Evolutionary conservation across 1,140 invertebrate species (phyloP), one percentile per base, ranked within the genome.

Genomic region (Uloborus diversus): DNA sequence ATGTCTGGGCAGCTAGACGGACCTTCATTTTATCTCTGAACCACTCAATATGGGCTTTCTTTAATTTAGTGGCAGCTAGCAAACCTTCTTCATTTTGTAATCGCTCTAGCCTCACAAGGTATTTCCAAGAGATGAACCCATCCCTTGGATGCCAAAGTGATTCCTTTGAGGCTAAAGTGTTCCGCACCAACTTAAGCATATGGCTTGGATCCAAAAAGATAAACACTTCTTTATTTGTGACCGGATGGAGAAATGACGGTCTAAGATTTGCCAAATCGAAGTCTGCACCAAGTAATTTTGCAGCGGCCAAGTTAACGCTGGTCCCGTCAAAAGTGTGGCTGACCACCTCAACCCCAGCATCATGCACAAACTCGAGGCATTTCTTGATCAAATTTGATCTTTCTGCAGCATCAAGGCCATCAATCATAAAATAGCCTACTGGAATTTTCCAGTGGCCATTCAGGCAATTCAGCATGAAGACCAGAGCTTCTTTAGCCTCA

Each of bases 351-450:
- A n/a, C n/a, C n/a, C n/a, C n/a, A n/a, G n/a, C n/a, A n/a, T n/a
- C n/a, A n/a, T n/a, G n/a, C n/a, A n/a, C n/a, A n/a, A n/a, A n/a
- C n/a, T n/a, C n/a, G n/a, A n/a, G n/a, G n/a, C n/a, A n/a, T n/a
- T n/a, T n/a, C n/a, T n/a, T n/a, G n/a, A n/a, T n/a, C n/a, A n/a
- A n/a, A n/a, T n/a, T n/a, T n/a, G n/a, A n/a, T n/a, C n/a, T n/a
- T n/a, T n/a, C n/a, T n/a, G n/a, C n/a, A n/a, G n/a, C n/a, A n/a
- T n/a, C n/a, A n/a, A n/a, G n/a, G 51, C 62, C 75, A 65, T 80
- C 73, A 32, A 84, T 80, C 59, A 85, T 73, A 66, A 85, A 85
- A 83, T 86, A 85, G 17, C 82, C 85, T 30, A 86, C 32, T 32
- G 85, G 85, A 62, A 86, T 70, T 78, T 86, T 86, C 82, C 84